These are phyloP conservation scores for Mus minutoides DNA, from an alignment of 2,797 vertebrate genomes.

Conservation along the genomic window DNA sequence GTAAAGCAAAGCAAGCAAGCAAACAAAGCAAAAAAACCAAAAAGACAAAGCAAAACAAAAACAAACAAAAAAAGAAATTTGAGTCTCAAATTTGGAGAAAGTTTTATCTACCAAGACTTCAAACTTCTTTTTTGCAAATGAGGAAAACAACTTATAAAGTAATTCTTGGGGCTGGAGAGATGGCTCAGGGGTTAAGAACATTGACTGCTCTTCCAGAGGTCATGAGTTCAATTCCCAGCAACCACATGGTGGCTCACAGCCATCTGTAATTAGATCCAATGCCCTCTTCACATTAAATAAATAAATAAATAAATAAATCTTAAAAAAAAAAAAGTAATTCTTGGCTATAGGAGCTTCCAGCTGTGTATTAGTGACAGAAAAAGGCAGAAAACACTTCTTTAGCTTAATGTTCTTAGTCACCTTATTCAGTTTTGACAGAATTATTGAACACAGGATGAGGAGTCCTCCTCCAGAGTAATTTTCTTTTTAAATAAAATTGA, in stretches of 20 bases:
- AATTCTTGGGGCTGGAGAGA: neutral
- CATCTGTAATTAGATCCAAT: too few relatives aligned
- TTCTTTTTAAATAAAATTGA: conserved; percentile 11
- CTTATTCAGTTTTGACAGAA: neutral
- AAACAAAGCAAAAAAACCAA: neutral
- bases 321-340: neutral
- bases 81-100: conserved; percentile 50
- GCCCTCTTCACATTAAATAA: too few relatives aligned
- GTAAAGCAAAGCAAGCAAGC: neutral
- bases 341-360: neutral
- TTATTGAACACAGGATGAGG: neutral
- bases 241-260: too few relatives aligned
- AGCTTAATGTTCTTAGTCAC: neutral
- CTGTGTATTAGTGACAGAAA: neutral
- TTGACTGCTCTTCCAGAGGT: too few relatives aligned
- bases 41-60: neutral
- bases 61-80: neutral
- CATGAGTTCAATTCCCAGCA: too few relatives aligned
- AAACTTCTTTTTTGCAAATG: conserved; percentile 50
- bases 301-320: too few relatives aligned
- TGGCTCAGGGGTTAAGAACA: too few relatives aligned
- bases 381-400: conserved; percentile 1
- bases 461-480: neutral
- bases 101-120: neutral
- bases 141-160: conserved; percentile 36